Percentiles rank a stretch among this genome's conserved stretches.
These are phyloP conservation scores for Sebastes reedi DNA, from an alignment of 2,797 vertebrate species.

Conservation along the genomic window DNA sequence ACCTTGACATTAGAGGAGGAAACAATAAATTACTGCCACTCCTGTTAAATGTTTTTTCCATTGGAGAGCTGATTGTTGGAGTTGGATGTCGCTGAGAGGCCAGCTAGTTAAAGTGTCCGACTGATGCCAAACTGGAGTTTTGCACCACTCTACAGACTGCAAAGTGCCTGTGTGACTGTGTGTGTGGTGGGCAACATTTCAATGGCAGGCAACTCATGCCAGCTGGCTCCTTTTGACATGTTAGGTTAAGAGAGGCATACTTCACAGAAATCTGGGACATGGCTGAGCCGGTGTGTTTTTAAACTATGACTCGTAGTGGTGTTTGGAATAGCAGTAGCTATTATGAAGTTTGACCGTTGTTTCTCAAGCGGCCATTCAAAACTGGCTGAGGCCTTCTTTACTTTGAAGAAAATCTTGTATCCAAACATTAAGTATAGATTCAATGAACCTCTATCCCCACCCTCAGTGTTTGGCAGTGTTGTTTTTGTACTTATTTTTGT, in stretches of 20 bases:
- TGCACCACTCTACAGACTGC: constrained; percentile 44
- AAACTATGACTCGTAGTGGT: background rate
- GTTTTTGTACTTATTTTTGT: too few species aligned
- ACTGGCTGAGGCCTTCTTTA: too few species aligned
- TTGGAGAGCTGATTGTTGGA: constrained; percentile 31
- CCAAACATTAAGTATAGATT: too few species aligned
- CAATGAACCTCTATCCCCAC: background rate
- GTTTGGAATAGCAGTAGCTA: background rate
- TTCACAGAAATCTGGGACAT: constrained; percentile 44
- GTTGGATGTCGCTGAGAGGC: constrained; percentile 23
- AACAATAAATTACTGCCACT: constrained; percentile 20
- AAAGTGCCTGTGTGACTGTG: constrained; percentile 43
- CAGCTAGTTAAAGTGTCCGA: constrained; percentile 31
- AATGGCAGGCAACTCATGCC: constrained; percentile 23
- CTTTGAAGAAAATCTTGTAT: too few species aligned
- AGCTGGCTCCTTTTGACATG: constrained; percentile 56
- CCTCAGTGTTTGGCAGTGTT: background rate
- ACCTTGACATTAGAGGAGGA: constrained; percentile 18
- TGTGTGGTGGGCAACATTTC: constrained; percentile 34
- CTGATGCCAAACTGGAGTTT: constrained; percentile 35
- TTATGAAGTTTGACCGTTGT: constrained; percentile 5
- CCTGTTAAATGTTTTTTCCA: constrained; percentile 14
- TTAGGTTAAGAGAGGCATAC: constrained; percentile 29
- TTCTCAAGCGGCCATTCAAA: background rate
- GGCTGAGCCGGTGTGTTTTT: constrained; percentile 11